Conservation (phyloP, 2,113 vertebrate species). For the Cromileptes altivelis region DNA sequence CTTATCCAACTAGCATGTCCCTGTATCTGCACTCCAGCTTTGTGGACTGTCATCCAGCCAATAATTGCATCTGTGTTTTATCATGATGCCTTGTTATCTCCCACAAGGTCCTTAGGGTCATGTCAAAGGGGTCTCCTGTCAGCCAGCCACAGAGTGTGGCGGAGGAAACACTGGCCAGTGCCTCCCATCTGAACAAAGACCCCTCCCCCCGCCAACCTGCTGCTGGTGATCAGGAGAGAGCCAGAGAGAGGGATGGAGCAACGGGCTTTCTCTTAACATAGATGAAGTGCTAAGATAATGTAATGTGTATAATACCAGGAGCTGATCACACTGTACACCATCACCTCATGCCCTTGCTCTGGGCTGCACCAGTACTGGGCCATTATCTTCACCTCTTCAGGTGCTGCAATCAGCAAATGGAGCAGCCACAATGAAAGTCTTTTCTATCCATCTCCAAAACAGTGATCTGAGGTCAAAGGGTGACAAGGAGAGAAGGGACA, state of each 20-base stretch:
- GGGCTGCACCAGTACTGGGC: constrained; percentile 26
- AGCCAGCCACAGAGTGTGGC: constrained; percentile 49
- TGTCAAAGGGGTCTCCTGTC: constrained; percentile 62
- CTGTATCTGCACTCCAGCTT: constrained; percentile 54
- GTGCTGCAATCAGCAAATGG: constrained; percentile 69
- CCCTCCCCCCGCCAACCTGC: neutral
- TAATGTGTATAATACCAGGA: constrained; percentile 49
- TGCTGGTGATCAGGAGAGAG: constrained; percentile 12
- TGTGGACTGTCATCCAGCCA: constrained; percentile 51
- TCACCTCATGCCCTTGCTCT: constrained; percentile 59
- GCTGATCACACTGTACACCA: constrained; percentile 49
- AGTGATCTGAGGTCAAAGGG: constrained; percentile 50
- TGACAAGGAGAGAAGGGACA: constrained; percentile 15
- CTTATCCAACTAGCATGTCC: constrained; percentile 60
- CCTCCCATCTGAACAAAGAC: neutral
- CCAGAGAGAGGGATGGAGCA: neutral
- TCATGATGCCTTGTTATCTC: constrained; percentile 76
- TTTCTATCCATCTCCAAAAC: constrained; percentile 54
- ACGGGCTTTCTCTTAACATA: constrained; percentile 38
- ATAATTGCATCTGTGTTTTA: constrained; percentile 77
- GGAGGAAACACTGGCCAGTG: constrained; percentile 42
- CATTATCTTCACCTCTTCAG: constrained; percentile 70
- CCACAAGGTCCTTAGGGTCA: constrained; percentile 55
- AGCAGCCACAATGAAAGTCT: constrained; percentile 52
- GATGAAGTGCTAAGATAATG: constrained; percentile 63